Evolutionary conservation across 2,113 vertebrate genomes (phyloP).

Genomic region (Apistogramma diplotaenia): DNA sequence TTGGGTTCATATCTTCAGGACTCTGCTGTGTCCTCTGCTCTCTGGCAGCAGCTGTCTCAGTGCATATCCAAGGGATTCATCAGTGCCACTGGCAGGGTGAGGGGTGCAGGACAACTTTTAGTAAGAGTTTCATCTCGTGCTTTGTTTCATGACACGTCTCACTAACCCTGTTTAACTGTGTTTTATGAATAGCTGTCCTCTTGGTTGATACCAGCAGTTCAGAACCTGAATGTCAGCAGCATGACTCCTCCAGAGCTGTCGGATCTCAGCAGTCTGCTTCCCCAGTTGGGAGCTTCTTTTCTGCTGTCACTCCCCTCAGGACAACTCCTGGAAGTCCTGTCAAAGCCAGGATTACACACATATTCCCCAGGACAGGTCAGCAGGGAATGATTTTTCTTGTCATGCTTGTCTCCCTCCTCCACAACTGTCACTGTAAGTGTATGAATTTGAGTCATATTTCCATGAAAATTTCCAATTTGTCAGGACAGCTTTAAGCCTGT

Average conservation of each 20-base stretch:
- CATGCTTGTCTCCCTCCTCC: not conserved
- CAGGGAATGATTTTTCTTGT: not conserved
- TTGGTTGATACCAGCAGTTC: conserved; percentile 77
- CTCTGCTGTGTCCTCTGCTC: conserved; percentile 63
- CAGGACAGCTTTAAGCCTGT: not conserved
- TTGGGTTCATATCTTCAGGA: conserved; percentile 76
- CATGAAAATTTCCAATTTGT: not conserved
- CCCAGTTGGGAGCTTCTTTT: conserved; percentile 82
- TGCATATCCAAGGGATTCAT: conserved; percentile 81
- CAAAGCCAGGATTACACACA: conserved; percentile 67
- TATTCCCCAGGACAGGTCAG: conserved; percentile 83
- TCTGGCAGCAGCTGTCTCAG: conserved; percentile 81
- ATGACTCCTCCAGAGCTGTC: conserved; percentile 70
- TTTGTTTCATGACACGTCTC: not conserved
- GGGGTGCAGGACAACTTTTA: conserved; percentile 8
- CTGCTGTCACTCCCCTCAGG: conserved; percentile 76
- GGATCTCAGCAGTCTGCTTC: conserved; percentile 77
- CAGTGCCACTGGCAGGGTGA: conserved; percentile 80
- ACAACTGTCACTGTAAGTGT: not conserved
- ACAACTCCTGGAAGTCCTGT: conserved; percentile 78
- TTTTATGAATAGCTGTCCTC: conserved; percentile 78
- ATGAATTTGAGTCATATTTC: not conserved
- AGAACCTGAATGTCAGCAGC: conserved; percentile 72
- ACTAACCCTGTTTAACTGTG: conserved; percentile 9
- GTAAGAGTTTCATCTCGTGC: not conserved